Conservation (phyloP, 2,113 vertebrate species). For the Hemiprocne comata region DNA sequence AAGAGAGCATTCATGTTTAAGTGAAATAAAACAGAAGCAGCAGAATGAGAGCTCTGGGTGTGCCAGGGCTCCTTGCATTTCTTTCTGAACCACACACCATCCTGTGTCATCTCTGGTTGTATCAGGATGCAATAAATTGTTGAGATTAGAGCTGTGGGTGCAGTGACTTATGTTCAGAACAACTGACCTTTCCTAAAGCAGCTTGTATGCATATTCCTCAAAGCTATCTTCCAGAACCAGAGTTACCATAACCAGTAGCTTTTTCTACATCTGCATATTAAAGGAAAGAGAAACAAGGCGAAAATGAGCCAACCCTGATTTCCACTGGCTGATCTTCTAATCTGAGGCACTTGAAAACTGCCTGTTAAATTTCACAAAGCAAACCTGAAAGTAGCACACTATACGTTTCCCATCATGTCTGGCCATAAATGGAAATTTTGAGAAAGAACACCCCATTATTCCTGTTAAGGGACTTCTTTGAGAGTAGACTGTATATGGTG, state of each 20-base stretch:
- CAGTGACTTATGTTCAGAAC: neutral
- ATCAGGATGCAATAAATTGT: neutral
- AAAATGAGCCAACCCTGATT: neutral
- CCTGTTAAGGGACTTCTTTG: neutral
- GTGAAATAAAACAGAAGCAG: slow-evolving; percentile 5
- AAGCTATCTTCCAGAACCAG: neutral
- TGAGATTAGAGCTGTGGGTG: neutral
- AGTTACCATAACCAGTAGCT: neutral
- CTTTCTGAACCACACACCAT: neutral
- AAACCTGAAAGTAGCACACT: neutral
- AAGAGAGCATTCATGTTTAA: neutral
- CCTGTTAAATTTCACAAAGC: neutral
- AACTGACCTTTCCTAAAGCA: neutral
- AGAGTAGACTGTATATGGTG: neutral
- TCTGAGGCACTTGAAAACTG: neutral
- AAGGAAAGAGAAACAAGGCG: neutral
- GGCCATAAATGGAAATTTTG: neutral
- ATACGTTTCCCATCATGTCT: neutral
- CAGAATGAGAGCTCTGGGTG: neutral
- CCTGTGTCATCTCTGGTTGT: neutral
- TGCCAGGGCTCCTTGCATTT: neutral
- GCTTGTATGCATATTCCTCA: neutral
- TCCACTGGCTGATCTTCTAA: neutral
- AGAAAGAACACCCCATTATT: neutral
- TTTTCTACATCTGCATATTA: accelerated